Percentiles rank a stretch among this genome's conserved stretches.
These are phyloP conservation scores for Amblyjoppa fuscipennis DNA, from an alignment of 2,888 invertebrate genomes.

Conservation along the genomic window DNA sequence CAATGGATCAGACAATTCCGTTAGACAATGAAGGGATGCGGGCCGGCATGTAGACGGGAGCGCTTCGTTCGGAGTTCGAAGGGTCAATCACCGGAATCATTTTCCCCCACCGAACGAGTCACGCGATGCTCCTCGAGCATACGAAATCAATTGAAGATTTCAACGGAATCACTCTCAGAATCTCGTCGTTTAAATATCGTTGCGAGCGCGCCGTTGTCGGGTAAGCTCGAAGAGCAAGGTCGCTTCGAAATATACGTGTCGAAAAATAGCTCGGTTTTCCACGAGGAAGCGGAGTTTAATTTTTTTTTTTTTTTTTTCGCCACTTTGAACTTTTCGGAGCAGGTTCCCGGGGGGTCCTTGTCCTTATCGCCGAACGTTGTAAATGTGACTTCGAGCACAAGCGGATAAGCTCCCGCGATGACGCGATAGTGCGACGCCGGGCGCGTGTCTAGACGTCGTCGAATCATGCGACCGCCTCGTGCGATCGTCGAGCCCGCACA, in stretches of 20 bases:
- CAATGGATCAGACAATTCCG: neutral
- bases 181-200: neutral
- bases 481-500: neutral
- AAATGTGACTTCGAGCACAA: conserved; percentile 12
- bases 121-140: neutral
- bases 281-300: neutral
- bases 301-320: neutral
- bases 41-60: neutral
- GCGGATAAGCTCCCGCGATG: conserved; percentile 4
- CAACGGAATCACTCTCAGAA: neutral
- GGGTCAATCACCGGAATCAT: conserved; percentile 48
- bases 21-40: neutral
- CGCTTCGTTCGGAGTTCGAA: conserved; percentile 36
- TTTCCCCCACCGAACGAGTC: neutral
- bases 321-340: neutral
- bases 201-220: neutral
- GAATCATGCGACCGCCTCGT: conserved; percentile 26
- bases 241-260: neutral
- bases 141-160: neutral
- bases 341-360: neutral
- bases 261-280: conserved; percentile 24
- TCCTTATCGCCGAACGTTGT: conserved; percentile 12
- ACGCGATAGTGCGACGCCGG: conserved; percentile 28
- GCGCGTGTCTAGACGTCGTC: conserved; percentile 20
- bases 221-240: conserved; percentile 15